phyloP scores from a whole-genome alignment of 2,113 vertebrate species.

The Heloderma charlesbogerti region DNA sequence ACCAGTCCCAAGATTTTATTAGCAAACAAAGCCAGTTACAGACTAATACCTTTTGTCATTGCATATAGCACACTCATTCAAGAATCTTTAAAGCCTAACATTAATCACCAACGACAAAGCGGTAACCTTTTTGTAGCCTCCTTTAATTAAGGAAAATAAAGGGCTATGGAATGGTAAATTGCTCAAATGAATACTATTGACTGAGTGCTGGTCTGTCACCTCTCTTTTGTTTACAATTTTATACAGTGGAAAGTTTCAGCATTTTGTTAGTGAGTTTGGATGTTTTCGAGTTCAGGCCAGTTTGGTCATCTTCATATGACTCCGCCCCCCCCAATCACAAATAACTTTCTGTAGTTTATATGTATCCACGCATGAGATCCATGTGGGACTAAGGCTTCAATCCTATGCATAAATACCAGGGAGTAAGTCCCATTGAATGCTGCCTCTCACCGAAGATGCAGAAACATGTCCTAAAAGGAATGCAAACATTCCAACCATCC shows the following conservation, averaged over 20 bases:
- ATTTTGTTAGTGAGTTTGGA: neutral
- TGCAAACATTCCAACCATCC: neutral
- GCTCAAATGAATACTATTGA: neutral
- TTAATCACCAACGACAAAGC: conserved; percentile 57
- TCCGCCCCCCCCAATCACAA: neutral
- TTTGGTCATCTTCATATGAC: neutral
- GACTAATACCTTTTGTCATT: conserved; percentile 6
- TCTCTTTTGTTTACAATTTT: neutral
- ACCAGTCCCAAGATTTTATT: conserved; percentile 27
- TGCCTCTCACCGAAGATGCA: neutral
- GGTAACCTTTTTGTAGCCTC: conserved; percentile 36
- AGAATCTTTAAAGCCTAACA: conserved; percentile 40
- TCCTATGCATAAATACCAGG: neutral
- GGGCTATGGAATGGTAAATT: conserved; percentile 24
- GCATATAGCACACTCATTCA: conserved; percentile 31
- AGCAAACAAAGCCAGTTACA: conserved; percentile 43
- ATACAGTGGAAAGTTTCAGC: neutral
- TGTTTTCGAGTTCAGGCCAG: neutral
- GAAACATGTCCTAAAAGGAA: neutral
- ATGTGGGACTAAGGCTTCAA: neutral
- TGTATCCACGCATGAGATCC: neutral
- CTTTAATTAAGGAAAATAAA: conserved; percentile 54
- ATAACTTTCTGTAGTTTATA: neutral
- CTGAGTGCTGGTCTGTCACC: neutral
- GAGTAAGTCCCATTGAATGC: neutral